Evolutionary conservation across 2,797 vertebrate genomes (phyloP), one percentile per base, ranked within the genome.

Genomic region (Ceyx erithaca): DNA sequence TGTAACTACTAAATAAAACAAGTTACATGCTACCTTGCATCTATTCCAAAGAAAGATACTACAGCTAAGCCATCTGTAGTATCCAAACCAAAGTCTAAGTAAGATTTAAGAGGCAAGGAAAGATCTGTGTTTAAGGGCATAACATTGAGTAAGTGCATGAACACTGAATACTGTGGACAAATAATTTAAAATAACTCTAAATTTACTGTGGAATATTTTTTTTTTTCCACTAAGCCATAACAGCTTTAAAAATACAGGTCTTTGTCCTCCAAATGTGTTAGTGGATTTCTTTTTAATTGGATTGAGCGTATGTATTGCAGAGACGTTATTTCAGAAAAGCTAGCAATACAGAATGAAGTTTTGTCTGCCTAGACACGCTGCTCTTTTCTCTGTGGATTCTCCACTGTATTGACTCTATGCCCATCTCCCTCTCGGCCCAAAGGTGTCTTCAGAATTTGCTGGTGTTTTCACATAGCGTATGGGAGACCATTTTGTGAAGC

Each of bases 381-480:
- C 61, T n/a, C 12, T 16, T 6, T 11, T 8, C 11, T 9, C 11
- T 16, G 1, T 9, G 0, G 9, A 19, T 35, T 35, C 71, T 4
- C 31, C 40, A 20, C 45, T 3, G 16, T 20, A 5, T 1, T 10
- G 18, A 12, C 20, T 7, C 2, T 20, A 33, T 2, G 22, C 5
- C 7, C 2, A 1, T 9, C 31, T 30, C 48, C 25, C 48, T 49
- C 61, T 6, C 30, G 18, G 35, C 14, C 41, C 21, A 15, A 43
- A 13, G 40, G 21, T 26, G 26, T 7, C 11, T 15, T 22, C n/a
- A 31, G 5, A 10, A 15, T 13, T 7, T 49, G 4, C 26, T 0
- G 2, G 4, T 2, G 35, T 3, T n/a, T 11, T 1, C 69, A 41
- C 35, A 23, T 4, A 1, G 28, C 1, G 2, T 0, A 7, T 0